Evolutionary conservation across 2,888 invertebrate genomes (phyloP), one percentile per base, ranked within the genome.

Genomic region (Euzophera pinguis): DNA sequence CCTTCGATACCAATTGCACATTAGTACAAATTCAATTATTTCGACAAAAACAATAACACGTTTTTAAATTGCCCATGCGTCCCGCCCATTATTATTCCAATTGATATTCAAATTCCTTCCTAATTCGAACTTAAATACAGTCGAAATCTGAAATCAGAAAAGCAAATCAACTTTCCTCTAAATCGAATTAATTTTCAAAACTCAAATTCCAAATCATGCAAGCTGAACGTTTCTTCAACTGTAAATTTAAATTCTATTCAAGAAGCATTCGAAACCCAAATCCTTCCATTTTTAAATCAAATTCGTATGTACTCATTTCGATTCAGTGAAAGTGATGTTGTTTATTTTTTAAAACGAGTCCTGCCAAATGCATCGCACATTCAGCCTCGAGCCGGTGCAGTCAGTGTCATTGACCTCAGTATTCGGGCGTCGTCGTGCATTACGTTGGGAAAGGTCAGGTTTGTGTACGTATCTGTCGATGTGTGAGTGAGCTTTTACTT

Each of bases 361-460:
- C 80, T 81, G 78, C 76, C 83, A 79, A 84, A 82, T 81, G 83
- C 81, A 75, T 63, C 63, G 69, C 64, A 63, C 73, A 76, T 75
- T 77, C 80, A 80, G 81, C 83, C 84, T 81, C 83, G 78, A 65
- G 60, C 74, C 37, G 68, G 67, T 68, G 65, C 65, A 63, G 58
- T 53, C 67, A 62, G 73, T 73, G 83, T 82, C 84, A 75, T 69
- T 72, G 85, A 81, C 81, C 86, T 67, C 71, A 68, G 81, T 79
- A 79, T 89, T 87, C 82, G 88, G 84, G 75, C 80, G 78, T 69
- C 76, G 72, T 68, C 77, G 77, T 69, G 75, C 75, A 81, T 80
- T 78, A 69, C 69, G 78, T 88, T 89, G 86, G 70, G 85, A 81
- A 88, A 89, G 89, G 89, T 89, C 88, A 89, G 83, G 78, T 71